Evolutionary conservation across 2,113 vertebrate species (phyloP), one percentile per base, ranked within the genome.

Genomic region (Bubo scandiacus): DNA sequence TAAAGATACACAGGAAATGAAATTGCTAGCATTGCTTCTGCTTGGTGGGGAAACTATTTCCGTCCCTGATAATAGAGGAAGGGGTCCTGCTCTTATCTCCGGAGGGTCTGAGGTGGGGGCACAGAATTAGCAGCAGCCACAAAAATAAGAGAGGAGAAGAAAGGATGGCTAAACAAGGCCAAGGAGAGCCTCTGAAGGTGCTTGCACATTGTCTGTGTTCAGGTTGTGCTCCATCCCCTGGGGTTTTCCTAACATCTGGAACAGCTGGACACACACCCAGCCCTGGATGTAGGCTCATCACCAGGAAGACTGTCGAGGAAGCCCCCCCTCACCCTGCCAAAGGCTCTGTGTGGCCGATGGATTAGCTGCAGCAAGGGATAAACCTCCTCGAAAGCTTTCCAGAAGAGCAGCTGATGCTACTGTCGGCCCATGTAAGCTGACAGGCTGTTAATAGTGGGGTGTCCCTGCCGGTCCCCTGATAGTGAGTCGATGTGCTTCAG

Each of bases 1-100:
- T 88, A 94, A 94, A 93, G 88, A 65, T 74, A 62, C 2, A 5
- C 90, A 95, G 95, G 96, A 97, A 97, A 95, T 97, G 38, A 97
- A 90, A 96, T 32, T 65, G 67, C 75, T 73, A 59, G 43, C 55
- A 5, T 22, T 77, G 90, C 88, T 93, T 61, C 79, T 86, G 82
- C 84, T 87, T 2, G 6, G 34, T 18, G 40, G 49, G 78, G 77
- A 86, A 71, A 42, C 45, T 32, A 58, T 91, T 94, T 97, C 86
- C 5, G 0, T 81, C 32, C 62, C 57, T 82, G 85, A 68, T 89
- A 4, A 63, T 25, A n/a, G 79, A 87, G 75, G 52, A 45, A 22
- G 65, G 34, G 36, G 54, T 75, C 66, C 62, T 77, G 57, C 55
- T 67, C 80, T n/a, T 23, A 22, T 30, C 59, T 47, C 47, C 2